phyloP scores from a whole-genome alignment of 1,140 invertebrate genomes.

The Himalopsyche phryganea region DNA sequence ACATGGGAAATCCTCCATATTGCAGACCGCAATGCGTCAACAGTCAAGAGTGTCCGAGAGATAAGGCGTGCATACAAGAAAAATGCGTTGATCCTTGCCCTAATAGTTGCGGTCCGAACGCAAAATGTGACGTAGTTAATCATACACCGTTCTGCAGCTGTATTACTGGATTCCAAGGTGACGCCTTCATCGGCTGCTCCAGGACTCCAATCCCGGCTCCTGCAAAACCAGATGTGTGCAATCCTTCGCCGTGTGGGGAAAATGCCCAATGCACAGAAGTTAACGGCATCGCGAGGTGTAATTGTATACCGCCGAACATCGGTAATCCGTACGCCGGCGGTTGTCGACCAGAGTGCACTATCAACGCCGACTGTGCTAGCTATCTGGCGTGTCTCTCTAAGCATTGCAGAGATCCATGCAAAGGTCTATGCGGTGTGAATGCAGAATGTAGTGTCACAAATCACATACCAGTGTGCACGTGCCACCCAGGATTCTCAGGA shows the following conservation, averaged over 20 bases:
- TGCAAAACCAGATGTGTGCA: conserved; percentile 62
- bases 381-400: conserved; percentile 78
- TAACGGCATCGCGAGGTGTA: conserved; percentile 66
- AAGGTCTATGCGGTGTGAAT: conserved; percentile 78
- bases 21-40: conserved; percentile 73
- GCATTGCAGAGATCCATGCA: conserved; percentile 85
- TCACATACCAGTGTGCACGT: conserved; percentile 77
- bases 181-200: conserved; percentile 76
- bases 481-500: conserved; percentile 69
- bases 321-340: conserved; percentile 75
- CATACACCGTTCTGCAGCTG: conserved; percentile 81
- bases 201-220: conserved; percentile 49
- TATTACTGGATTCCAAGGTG: conserved; percentile 69
- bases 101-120: conserved; percentile 72
- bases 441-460: conserved; percentile 79
- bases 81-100: conserved; percentile 76
- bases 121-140: conserved; percentile 74
- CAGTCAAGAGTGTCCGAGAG: conserved; percentile 69
- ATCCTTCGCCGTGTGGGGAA: conserved; percentile 76
- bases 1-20: conserved; percentile 68
- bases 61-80: conserved; percentile 75
- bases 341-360: conserved; percentile 77
- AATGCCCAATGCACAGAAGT: conserved; percentile 72
- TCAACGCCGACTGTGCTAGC: conserved; percentile 77
- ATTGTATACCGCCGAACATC: conserved; percentile 80